These are phyloP conservation scores for Steromphala cineraria DNA, from an alignment of 2,888 invertebrate species.

Conservation along the genomic window DNA sequence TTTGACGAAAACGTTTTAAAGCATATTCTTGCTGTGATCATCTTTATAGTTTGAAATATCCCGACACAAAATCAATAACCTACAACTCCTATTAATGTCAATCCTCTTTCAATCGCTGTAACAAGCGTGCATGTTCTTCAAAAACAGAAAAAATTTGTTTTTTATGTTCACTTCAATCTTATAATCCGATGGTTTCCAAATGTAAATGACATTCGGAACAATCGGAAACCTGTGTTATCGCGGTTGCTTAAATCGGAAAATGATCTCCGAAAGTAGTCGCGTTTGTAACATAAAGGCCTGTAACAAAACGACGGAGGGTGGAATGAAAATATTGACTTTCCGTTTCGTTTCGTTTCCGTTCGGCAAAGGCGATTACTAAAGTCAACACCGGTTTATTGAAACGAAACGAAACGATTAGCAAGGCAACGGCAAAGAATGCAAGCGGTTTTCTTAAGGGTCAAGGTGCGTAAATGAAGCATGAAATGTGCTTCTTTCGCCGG, in stretches of 20 bases:
- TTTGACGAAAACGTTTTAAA: too few species aligned
- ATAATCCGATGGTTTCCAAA: too few species aligned
- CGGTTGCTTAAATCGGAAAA: neutral
- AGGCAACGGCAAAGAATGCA: neutral
- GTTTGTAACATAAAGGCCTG: neutral
- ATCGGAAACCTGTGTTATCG: neutral
- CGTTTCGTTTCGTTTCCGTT: conserved; percentile 16
- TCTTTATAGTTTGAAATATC: too few species aligned
- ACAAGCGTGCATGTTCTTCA: too few species aligned
- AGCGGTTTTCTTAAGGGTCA: neutral
- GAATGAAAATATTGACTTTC: conserved; percentile 16
- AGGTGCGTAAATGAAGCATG: neutral
- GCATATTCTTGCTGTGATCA: too few species aligned
- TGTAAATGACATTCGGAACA: neutral
- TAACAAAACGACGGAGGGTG: neutral
- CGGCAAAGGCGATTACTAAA: neutral
- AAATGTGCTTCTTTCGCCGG: neutral
- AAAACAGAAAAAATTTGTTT: too few species aligned
- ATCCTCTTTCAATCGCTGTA: too few species aligned
- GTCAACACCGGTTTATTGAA: conserved; percentile 4
- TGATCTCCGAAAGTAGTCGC: neutral
- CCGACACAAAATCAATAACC: too few species aligned
- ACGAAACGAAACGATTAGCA: conserved; percentile 1
- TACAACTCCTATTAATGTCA: too few species aligned
- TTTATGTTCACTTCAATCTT: too few species aligned